Evolutionary conservation across 2,797 vertebrate species (phyloP).

Genomic region (Parauchenoglanis punctatus): DNA sequence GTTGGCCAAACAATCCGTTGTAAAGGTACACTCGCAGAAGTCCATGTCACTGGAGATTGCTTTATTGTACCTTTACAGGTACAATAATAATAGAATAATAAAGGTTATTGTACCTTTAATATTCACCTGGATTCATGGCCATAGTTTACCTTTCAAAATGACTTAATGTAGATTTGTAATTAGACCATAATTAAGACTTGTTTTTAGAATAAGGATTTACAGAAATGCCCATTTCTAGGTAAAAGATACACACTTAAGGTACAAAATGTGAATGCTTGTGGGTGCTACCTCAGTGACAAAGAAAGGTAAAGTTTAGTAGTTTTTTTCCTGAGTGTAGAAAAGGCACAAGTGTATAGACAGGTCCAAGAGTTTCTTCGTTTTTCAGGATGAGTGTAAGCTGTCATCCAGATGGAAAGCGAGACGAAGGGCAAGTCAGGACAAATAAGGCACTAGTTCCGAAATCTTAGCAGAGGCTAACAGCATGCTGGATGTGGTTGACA

Average conservation of each 20-base stretch:
- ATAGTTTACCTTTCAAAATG: not conserved
- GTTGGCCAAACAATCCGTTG: not conserved
- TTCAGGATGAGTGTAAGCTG: conserved; percentile 14
- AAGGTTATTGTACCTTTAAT: no score
- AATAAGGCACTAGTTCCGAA: conserved; percentile 40
- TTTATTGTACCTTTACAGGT: not conserved
- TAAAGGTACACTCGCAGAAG: not conserved
- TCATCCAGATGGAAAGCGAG: conserved; percentile 42
- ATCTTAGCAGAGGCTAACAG: conserved; percentile 25
- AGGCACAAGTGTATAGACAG: not conserved
- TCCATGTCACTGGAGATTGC: not conserved
- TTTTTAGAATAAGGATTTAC: not conserved
- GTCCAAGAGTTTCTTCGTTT: not conserved
- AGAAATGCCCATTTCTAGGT: not conserved
- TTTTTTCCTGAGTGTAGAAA: not conserved
- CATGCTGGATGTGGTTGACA: conserved; percentile 26
- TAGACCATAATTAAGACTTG: not conserved
- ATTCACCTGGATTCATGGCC: not conserved
- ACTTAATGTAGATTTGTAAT: not conserved
- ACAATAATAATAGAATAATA: no score
- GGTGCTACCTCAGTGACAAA: not conserved
- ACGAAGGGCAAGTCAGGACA: conserved; percentile 67
- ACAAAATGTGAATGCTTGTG: not conserved
- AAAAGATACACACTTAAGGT: not conserved
- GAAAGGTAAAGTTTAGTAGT: not conserved